Base-by-base conservation (phyloP, 2,797 vertebrate genomes). In the Epinephelus awoara region DNA sequence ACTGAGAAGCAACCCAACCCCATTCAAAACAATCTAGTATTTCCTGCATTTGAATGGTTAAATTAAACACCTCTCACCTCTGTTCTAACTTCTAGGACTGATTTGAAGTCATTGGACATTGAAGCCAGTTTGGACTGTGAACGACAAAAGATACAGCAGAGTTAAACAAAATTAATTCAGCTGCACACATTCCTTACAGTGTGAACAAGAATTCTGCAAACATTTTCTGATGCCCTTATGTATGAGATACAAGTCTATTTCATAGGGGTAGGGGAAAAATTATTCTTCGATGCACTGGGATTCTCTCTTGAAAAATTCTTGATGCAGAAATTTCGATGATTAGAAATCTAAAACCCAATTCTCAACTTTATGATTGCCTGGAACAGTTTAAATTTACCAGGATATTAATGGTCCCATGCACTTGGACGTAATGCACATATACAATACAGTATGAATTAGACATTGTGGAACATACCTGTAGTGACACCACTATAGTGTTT, bases 81-180 rank as follows among this genome's bases (percentile, higher is more conserved):
- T 27, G 97, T 99, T 93, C 98, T 95, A 72, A 99, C 97, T 94
- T 99, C 98, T 63, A 99, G 91, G 67, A 99, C 97, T 0, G 97
- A 98, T 80, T 98, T 98, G 92, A 98, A 99, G 92, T 98, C 97
- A 44, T 98, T 99, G 78, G 98, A 99, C 97, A 99, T 99, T 1
- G 96, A 97, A 17, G 98, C 98, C 89, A 99, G 87, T 90, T 98
- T 98, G 18, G 98, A 99, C 98, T 99, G 92, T 46, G 80, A 85
- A 83, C 18, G 88, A 85, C 69, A 68, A 29, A 29, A 80, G 27
- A 57, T 1, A 52, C 7, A 83, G 21, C 3, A 34, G 34, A 3
- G n/a, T 83, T 67, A 52, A 69, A 76, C 25, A 56, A 46, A 29
- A 15, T 23, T 23, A 9, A 65, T 50, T 50, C 21, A 23, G 15